phyloP scores from a whole-genome alignment of 2,113 vertebrate genomes.

The Hemiscyllium ocellatum region DNA sequence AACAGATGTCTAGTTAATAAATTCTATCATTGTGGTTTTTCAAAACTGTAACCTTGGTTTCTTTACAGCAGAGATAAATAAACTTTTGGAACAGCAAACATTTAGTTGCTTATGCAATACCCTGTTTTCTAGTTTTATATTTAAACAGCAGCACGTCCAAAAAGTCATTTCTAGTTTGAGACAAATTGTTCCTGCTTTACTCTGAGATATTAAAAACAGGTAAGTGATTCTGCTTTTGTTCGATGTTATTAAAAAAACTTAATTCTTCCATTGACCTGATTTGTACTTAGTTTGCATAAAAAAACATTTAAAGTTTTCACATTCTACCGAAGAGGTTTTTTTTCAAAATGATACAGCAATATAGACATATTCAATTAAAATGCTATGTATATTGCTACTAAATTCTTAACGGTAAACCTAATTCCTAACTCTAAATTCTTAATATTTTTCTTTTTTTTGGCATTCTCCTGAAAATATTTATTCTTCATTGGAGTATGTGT shows the following conservation, averaged over 20 bases:
- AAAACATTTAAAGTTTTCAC: neutral
- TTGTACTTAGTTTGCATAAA: neutral
- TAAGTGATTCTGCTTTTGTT: neutral
- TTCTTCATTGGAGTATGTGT: neutral
- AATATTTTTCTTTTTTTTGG: neutral
- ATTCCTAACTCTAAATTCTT: neutral
- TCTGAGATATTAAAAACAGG: neutral
- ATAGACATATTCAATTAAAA: neutral
- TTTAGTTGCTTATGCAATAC: constrained; percentile 15
- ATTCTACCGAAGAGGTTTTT: neutral
- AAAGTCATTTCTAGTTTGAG: neutral
- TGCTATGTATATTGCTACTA: neutral
- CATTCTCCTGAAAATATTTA: neutral
- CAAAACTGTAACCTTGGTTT: constrained; percentile 23
- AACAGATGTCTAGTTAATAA: constrained; percentile 2
- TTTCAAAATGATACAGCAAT: neutral
- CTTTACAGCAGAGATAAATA: neutral
- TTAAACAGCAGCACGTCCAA: neutral
- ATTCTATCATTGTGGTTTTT: neutral
- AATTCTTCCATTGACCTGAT: neutral
- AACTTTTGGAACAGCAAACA: constrained; percentile 28
- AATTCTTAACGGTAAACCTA: neutral
- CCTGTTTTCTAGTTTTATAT: neutral
- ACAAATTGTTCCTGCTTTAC: neutral
- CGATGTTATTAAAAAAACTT: neutral